Percentiles rank a stretch among this genome's conserved stretches.
Conservation (phyloP, 1,140 invertebrate genomes). For the Eueides isabella region DNA sequence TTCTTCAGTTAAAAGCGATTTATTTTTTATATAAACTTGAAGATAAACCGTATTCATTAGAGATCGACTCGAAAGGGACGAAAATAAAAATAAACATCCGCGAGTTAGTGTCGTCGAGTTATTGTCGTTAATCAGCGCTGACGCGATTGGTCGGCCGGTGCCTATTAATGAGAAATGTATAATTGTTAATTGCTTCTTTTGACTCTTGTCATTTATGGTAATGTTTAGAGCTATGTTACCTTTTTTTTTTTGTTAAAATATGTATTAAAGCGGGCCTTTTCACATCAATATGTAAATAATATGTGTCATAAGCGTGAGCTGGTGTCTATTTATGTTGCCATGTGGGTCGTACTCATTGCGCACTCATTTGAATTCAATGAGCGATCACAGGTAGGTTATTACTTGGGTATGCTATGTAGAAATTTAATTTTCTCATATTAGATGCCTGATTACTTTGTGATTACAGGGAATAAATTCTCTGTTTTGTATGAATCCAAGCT, state of each 20-base stretch:
- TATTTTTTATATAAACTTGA: conserved; percentile 82
- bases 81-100: conserved; percentile 77
- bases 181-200: conserved; percentile 13
- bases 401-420: conserved; percentile 50
- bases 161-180: conserved; percentile 5
- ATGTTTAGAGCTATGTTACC: neutral
- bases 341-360: conserved; percentile 46
- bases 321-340: conserved; percentile 51
- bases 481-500: too few species aligned
- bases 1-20: conserved; percentile 82
- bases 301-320: conserved; percentile 50
- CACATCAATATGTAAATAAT: conserved; percentile 49
- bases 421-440: conserved; percentile 50
- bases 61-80: conserved; percentile 78
- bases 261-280: conserved; percentile 34
- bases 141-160: conserved; percentile 53
- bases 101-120: conserved; percentile 78
- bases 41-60: conserved; percentile 82
- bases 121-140: conserved; percentile 77
- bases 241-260: conserved; percentile 31
- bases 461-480: conserved; percentile 17
- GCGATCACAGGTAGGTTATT: conserved; percentile 58
- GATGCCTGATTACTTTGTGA: conserved; percentile 38
- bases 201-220: conserved; percentile 1
- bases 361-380: conserved; percentile 61